phyloP scores from a whole-genome alignment of 2,113 vertebrate genomes.

The Tonatia bakeri region DNA sequence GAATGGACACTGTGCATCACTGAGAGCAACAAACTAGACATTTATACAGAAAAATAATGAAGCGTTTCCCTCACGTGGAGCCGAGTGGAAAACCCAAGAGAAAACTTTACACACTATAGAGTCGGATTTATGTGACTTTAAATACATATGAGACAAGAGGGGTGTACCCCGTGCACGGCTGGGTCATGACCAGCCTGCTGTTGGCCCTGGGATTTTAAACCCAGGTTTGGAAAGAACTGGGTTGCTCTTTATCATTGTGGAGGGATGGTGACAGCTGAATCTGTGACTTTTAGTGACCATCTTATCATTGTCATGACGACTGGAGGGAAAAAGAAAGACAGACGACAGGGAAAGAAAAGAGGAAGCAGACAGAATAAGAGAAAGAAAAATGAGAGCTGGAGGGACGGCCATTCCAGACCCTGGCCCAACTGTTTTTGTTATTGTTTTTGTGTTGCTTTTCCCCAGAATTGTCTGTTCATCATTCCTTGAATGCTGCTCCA shows the following conservation, averaged over 20 bases:
- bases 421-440: not conserved
- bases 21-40: not conserved
- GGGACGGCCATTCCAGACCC: rapidly evolving
- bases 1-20: not conserved
- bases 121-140: not conserved
- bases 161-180: not conserved
- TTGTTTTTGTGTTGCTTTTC: no score
- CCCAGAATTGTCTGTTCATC: not conserved
- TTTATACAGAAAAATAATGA: not conserved
- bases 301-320: not conserved
- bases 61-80: not conserved
- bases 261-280: not conserved
- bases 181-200: no score
- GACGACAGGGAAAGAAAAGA: not conserved
- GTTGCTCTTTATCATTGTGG: not conserved
- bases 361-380: not conserved
- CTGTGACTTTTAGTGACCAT: not conserved
- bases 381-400: not conserved
- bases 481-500: not conserved
- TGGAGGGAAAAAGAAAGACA: not conserved
- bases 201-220: not conserved
- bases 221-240: not conserved
- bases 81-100: not conserved
- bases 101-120: not conserved
- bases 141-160: not conserved